A percentile compares a stretch with the other conserved stretches of the same genome.
Evolutionary conservation across 2,797 vertebrate genomes (phyloP).

Genomic region (Chaetophractus vellerosus): DNA sequence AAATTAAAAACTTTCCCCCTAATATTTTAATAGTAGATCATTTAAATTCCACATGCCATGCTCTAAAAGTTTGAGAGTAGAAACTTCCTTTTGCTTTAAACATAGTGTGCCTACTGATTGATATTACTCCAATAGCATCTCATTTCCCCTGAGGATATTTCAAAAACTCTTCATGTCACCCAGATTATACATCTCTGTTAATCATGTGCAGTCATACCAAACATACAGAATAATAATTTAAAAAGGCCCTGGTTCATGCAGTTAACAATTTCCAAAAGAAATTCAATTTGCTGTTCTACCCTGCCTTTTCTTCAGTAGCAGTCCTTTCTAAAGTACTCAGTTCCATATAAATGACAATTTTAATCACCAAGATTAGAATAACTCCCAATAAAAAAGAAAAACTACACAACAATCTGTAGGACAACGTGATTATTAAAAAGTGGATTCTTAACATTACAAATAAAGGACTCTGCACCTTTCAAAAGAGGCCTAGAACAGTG

Average conservation of each 20-base stretch:
- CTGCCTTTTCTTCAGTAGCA: slow-evolving; percentile 66
- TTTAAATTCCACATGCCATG: slow-evolving; percentile 19
- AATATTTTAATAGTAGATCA: slow-evolving; percentile 57
- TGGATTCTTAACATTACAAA: slow-evolving; percentile 46
- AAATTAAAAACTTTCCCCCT: slow-evolving; percentile 39
- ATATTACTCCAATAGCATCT: slow-evolving; percentile 4
- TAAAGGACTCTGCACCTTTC: not conserved
- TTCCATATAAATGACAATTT: slow-evolving; percentile 58
- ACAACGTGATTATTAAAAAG: slow-evolving; percentile 61
- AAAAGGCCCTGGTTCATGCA: slow-evolving; percentile 47
- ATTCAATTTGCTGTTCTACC: slow-evolving; percentile 35
- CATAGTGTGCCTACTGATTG: not conserved
- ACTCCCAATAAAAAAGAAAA: slow-evolving; percentile 70
- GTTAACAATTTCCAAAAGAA: slow-evolving; percentile 63
- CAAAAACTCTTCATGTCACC: slow-evolving; percentile 47
- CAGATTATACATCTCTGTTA: slow-evolving; percentile 67
- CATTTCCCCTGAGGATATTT: slow-evolving; percentile 45
- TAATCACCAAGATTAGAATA: slow-evolving; percentile 67
- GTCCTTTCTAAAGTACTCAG: slow-evolving; percentile 66
- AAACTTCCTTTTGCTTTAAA: slow-evolving; percentile 42
- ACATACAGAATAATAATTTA: slow-evolving; percentile 67
- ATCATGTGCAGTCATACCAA: slow-evolving; percentile 14
- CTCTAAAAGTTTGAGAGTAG: not conserved
- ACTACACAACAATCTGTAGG: slow-evolving; percentile 28
- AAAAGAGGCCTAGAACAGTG: not conserved